phyloP scores from a whole-genome alignment of 2,888 invertebrate genomes.

The Cylindroiulus punctatus region DNA sequence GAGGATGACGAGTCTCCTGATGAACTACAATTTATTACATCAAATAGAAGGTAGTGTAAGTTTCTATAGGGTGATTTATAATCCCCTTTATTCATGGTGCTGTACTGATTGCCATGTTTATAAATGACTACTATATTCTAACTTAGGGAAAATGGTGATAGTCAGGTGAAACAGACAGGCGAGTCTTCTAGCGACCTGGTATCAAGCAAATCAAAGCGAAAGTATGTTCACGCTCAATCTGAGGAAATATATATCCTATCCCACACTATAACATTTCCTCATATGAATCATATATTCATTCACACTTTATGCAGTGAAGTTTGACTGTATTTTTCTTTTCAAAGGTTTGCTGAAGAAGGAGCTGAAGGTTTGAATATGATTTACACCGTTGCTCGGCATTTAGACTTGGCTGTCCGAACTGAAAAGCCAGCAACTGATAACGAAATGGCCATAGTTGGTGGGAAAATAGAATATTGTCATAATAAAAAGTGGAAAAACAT shows the following conservation, averaged over 20 bases:
- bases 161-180: not conserved
- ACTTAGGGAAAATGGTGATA: not conserved
- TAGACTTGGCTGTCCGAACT: conserved; percentile 14
- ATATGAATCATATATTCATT: no score
- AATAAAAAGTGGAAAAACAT: not conserved
- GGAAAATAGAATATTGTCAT: conserved; percentile 17
- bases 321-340: not conserved
- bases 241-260: no score
- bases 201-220: not conserved
- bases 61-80: not conserved
- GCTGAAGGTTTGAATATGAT: conserved; percentile 25
- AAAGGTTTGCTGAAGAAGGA: conserved; percentile 6
- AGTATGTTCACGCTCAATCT: no score
- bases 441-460: not conserved
- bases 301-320: not conserved
- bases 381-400: not conserved
- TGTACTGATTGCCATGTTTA: no score
- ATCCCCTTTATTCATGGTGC: no score
- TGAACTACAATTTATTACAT: not conserved
- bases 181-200: not conserved
- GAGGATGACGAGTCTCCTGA: conserved; percentile 7
- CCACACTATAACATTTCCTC: no score
- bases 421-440: not conserved
- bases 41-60: not conserved
- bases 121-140: not conserved